Base-by-base conservation (phyloP, 2,888 invertebrate species). In the Hypselothyrea guttata region DNA sequence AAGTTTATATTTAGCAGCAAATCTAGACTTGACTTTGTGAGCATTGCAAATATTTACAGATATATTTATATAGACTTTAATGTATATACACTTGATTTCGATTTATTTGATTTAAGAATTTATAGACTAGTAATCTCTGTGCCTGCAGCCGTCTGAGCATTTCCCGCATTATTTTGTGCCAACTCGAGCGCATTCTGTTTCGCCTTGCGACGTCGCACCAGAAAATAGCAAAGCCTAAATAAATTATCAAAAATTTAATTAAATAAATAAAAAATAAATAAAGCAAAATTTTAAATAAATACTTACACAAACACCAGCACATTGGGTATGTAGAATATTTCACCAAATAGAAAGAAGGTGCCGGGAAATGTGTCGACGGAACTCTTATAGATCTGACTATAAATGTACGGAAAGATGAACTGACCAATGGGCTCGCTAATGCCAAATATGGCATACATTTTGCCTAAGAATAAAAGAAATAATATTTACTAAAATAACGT, bases 231-330 rank as follows among this genome's bases (percentile, higher is more conserved):
- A 0, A 84, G 55, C 0, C 86, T 86, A 34, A 16, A 11, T 34
- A 1, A 4, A 37, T 2, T 2, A 27, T 0, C n/a, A 7, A 30
- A 22, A 1, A 8, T 11, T 9, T 34, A 7, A 7, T 0, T 15
- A 27, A 9, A 9, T 8, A 70, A 16, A 11, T 34, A 1, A 4
- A 37, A 1, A 4, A 27, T 0, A 3, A 1, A 12, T 12, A 3
- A 4, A 4, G 7, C n/a, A 7, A 30, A 22, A 1, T n/a, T 11
- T 9, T 34, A 7, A 7, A 0, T 15, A 27, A 9, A 9, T 8
- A 70, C 88, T 83, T 68, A 90, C 90, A 87, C 71, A 65, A 90
- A 90, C n/a, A 90, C 86, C n/a, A 90, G 49, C 8, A 88, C 82
- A 60, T 88, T 89, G 9, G 89, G 88, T 3, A 90, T 53, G 18